A percentile compares a stretch with the other conserved stretches of the same genome.
Evolutionary conservation across 1,140 invertebrate genomes (phyloP).

Genomic region (Xylocopa sonorina): DNA sequence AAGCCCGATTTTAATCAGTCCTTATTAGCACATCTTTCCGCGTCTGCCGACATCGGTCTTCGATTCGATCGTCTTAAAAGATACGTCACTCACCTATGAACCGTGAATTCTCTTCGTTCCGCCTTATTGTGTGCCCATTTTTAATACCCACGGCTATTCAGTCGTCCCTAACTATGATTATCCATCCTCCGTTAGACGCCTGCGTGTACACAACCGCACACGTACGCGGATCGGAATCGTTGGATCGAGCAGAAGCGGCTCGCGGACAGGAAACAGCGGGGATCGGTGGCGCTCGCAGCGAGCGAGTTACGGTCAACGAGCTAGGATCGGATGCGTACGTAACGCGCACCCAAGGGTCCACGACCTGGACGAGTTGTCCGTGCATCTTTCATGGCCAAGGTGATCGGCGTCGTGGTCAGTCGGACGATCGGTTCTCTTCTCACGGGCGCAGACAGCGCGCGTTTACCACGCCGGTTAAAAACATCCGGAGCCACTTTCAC

Average conservation of each 20-base stretch:
- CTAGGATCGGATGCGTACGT: slow-evolving; percentile 1
- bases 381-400: slow-evolving; percentile 58
- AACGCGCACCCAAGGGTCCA: slow-evolving; percentile 37
- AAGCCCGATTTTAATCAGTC: slow-evolving; percentile 57
- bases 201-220: not conserved
- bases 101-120: slow-evolving; percentile 54
- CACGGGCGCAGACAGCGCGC: not conserved
- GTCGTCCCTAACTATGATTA: not conserved
- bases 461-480: slow-evolving; percentile 26
- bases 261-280: not conserved
- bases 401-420: slow-evolving; percentile 42
- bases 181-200: too few relatives aligned
- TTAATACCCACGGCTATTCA: slow-evolving; percentile 5
- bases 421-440: slow-evolving; percentile 24
- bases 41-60: slow-evolving; percentile 16
- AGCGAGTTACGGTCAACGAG: slow-evolving; percentile 1
- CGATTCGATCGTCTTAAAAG: slow-evolving; percentile 26
- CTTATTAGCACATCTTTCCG: slow-evolving; percentile 63
- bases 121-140: slow-evolving; percentile 55
- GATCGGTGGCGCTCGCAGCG: not conserved
- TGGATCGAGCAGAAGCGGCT: not conserved
- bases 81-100: slow-evolving; percentile 48
- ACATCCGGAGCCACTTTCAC: slow-evolving; percentile 68
- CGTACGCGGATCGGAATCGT: not conserved
- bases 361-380: slow-evolving; percentile 20